These are phyloP conservation scores for Arrhamphus sclerolepis DNA, from an alignment of 2,797 vertebrate species.

Conservation along the genomic window DNA sequence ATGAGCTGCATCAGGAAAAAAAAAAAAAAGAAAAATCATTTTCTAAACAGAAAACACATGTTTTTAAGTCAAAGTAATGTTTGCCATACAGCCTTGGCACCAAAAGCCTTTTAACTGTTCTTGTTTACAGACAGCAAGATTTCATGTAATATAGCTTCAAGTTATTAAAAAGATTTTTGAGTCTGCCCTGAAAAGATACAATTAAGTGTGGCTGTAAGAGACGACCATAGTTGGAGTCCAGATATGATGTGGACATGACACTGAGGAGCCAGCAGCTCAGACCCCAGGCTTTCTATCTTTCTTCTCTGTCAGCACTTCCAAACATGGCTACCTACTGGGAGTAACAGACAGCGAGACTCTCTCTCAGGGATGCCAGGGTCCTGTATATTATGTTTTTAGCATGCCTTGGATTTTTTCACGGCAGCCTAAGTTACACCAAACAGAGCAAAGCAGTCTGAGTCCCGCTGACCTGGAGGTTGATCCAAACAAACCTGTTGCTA, in stretches of 20 bases:
- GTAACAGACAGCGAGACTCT: conserved; percentile 76
- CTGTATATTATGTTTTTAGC: conserved; percentile 83
- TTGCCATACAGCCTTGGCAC: too few species aligned
- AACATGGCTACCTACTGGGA: conserved; percentile 83
- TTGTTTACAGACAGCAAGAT: too few species aligned
- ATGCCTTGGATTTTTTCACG: conserved; percentile 82
- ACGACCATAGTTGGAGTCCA: conserved; percentile 62
- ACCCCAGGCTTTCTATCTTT: conserved; percentile 71
- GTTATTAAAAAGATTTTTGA: too few species aligned
- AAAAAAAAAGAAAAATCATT: too few species aligned
- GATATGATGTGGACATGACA: conserved; percentile 47
- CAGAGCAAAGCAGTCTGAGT: conserved; percentile 65
- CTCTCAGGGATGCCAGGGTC: conserved; percentile 75
- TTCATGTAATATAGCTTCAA: too few species aligned
- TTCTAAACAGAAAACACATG: too few species aligned
- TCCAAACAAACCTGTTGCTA: conserved; percentile 76
- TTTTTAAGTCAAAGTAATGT: too few species aligned
- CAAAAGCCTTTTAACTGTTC: too few species aligned
- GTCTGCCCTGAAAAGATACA: too few species aligned
- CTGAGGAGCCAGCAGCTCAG: conserved; percentile 53
- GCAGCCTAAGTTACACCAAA: conserved; percentile 82
- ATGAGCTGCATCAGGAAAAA: too few species aligned
- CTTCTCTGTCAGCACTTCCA: conserved; percentile 82
- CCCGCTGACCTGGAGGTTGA: conserved; percentile 73
- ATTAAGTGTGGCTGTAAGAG: not conserved